phyloP scores from a whole-genome alignment of 2,888 invertebrate genomes.

The Thymelicus acteon region DNA sequence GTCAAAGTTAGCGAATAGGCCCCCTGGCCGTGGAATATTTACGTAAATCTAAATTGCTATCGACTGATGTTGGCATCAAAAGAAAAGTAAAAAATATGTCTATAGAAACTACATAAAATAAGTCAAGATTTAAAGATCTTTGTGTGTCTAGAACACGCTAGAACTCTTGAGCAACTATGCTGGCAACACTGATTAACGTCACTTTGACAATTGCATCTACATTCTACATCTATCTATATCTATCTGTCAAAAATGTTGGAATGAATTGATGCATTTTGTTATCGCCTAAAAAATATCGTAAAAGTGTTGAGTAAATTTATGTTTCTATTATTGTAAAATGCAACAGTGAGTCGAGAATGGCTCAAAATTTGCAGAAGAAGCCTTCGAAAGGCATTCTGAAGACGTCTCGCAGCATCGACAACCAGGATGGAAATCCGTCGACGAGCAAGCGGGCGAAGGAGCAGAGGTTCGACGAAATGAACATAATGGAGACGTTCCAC shows the following conservation, averaged over 20 bases:
- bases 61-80: too few relatives aligned
- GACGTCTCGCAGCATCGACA: conserved; percentile 96
- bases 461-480: conserved; percentile 99
- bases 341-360: conserved; percentile 75
- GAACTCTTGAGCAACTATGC: too few relatives aligned
- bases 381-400: conserved; percentile 96
- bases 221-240: not conserved
- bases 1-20: too few relatives aligned
- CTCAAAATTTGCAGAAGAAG: conserved; percentile 92
- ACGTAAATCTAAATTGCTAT: too few relatives aligned
- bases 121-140: too few relatives aligned
- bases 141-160: too few relatives aligned
- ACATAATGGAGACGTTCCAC: conserved; percentile 98
- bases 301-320: conserved; percentile 40
- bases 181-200: conserved; percentile 13
- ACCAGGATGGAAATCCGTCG: conserved; percentile 78
- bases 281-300: conserved; percentile 49
- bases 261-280: conserved; percentile 46
- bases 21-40: too few relatives aligned
- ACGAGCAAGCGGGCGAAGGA: conserved; percentile 82
- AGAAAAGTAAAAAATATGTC: too few relatives aligned
- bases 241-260: conserved; percentile 4
- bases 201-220: not conserved
- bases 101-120: too few relatives aligned
- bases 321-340: conserved; percentile 50